A percentile compares a stretch with the other conserved stretches of the same genome.
Evolutionary conservation across 2,113 vertebrate species (phyloP).

Genomic region (Redunca redunca): DNA sequence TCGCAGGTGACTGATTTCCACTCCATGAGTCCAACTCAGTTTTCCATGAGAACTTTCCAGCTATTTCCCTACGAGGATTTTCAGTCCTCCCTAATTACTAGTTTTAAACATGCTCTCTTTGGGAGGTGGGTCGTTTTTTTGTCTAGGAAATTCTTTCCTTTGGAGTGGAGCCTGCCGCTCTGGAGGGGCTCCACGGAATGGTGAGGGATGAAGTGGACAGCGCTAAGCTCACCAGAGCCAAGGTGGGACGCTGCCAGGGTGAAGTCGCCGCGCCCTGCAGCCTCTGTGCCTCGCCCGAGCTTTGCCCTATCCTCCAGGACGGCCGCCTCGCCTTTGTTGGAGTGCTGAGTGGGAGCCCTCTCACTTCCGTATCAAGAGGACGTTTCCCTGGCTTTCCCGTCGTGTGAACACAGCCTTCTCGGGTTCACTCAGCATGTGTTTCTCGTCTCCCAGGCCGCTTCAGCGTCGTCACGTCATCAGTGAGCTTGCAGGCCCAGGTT

Average conservation of each 20-base stretch:
- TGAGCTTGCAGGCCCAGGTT: rapidly evolving
- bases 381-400: rapidly evolving
- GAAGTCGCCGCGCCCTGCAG: rapidly evolving
- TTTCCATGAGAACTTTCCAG: constrained; percentile 27
- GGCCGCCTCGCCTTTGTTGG: background rate
- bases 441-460: background rate
- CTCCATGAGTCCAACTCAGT: background rate
- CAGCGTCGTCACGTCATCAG: rapidly evolving
- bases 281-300: rapidly evolving
- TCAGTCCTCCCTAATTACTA: background rate
- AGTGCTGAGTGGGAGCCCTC: rapidly evolving
- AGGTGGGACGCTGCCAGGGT: background rate
- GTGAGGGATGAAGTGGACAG: background rate
- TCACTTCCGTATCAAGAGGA: rapidly evolving
- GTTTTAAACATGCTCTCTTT: background rate
- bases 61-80: background rate
- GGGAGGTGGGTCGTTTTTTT: background rate
- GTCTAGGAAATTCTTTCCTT: background rate
- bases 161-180: background rate
- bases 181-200: background rate
- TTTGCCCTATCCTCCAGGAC: background rate
- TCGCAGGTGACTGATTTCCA: constrained; percentile 9
- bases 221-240: rapidly evolving
- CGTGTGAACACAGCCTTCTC: rapidly evolving
- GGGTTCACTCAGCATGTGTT: rapidly evolving